Conservation (phyloP, 2,797 vertebrate genomes). For the Catharus ustulatus region DNA sequence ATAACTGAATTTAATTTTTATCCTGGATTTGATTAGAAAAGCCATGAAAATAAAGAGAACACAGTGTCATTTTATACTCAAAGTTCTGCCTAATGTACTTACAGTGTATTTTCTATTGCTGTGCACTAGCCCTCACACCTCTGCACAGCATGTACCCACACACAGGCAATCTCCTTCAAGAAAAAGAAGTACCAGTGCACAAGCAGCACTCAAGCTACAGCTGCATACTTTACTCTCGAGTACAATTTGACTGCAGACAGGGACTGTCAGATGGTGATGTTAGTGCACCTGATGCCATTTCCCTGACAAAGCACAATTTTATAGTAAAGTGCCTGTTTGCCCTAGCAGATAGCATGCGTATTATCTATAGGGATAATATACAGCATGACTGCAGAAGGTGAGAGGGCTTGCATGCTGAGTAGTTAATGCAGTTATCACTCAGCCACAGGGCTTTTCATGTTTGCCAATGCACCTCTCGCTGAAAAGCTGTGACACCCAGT, state of each 20-base stretch:
- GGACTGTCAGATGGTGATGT: background rate
- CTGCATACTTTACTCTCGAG: rapidly evolving
- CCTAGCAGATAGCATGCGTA: background rate
- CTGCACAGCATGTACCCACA: background rate
- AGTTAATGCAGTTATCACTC: background rate
- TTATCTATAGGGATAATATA: background rate
- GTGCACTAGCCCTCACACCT: background rate
- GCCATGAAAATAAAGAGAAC: background rate
- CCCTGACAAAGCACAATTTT: background rate
- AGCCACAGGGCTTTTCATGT: background rate
- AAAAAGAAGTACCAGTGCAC: background rate
- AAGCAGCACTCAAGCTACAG: background rate
- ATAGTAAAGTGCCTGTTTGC: background rate
- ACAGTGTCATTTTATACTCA: background rate
- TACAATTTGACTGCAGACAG: background rate
- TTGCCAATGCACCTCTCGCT: rapidly evolving
- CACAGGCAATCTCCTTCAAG: background rate
- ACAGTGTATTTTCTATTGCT: background rate
- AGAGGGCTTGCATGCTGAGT: background rate
- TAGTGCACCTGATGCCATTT: background rate
- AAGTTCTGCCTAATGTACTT: background rate
- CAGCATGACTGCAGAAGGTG: background rate
- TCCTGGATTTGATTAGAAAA: background rate
- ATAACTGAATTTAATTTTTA: background rate
- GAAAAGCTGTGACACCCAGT: background rate